phyloP scores from a whole-genome alignment of 23 tunicate genomes.

The Phallusia fumigata region DNA sequence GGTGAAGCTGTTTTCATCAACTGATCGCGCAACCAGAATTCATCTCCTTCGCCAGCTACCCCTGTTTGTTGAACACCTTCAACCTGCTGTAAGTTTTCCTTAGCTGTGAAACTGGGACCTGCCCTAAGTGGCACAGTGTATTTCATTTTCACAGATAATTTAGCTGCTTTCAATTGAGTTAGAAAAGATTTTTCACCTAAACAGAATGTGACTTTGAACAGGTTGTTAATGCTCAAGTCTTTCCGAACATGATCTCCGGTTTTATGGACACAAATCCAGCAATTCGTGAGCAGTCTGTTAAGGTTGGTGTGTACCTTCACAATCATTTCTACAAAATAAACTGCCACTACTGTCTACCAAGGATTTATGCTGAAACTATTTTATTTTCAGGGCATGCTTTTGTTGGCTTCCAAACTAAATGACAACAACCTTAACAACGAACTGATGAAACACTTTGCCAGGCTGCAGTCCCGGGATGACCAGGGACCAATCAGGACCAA shows the following conservation, averaged over 20 bases:
- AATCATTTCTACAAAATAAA: neutral
- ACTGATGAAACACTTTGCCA: conserved; percentile 98
- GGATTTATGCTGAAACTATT: too few species aligned
- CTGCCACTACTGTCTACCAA: too few species aligned
- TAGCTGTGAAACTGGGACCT: too few species aligned
- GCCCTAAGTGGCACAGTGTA: too few species aligned
- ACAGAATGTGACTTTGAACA: neutral
- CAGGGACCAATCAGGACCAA: conserved; percentile 99
- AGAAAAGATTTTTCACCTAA: too few species aligned
- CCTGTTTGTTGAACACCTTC: conserved; percentile 84
- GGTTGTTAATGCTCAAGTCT: conserved; percentile 95
- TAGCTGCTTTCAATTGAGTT: too few species aligned
- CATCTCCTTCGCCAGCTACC: conserved; percentile 89
- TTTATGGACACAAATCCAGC: conserved; percentile 99
- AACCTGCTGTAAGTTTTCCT: conserved; percentile 80
- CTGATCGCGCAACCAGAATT: conserved; percentile 95
- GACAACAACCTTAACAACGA: conserved; percentile 96
- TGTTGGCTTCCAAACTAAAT: conserved; percentile 88
- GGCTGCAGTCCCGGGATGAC: conserved; percentile 96
- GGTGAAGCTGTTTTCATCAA: conserved; percentile 88
- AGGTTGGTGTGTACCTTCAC: conserved; percentile 42
- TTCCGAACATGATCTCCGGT: conserved; percentile 90
- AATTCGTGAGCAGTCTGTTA: conserved; percentile 93
- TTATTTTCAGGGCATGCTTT: conserved; percentile 82
- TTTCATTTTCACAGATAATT: too few species aligned